Percentiles rank a stretch among this genome's conserved stretches.
Evolutionary conservation across 1,140 invertebrate genomes (phyloP).

Genomic region (Heliconius congener): DNA sequence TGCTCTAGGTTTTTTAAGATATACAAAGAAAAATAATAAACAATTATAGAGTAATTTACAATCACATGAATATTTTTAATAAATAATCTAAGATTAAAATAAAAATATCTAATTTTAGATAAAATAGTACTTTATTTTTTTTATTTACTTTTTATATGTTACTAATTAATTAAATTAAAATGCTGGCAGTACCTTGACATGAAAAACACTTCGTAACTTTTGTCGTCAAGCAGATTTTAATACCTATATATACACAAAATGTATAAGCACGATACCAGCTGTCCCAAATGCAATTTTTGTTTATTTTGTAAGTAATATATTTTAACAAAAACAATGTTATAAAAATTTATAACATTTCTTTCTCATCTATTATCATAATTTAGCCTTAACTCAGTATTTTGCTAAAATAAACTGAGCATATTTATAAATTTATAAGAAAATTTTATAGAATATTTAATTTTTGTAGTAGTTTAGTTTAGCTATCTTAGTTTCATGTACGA

Average conservation of each 20-base stretch:
- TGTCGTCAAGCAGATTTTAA: slow-evolving; percentile 35
- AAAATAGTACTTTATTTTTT: neutral
- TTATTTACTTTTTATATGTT: neutral
- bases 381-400: neutral
- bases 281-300: neutral
- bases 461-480: too few relatives aligned
- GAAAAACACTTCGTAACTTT: slow-evolving; percentile 31
- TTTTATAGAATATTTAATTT: neutral
- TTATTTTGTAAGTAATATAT: neutral
- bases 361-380: neutral
- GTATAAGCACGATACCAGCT: slow-evolving; percentile 24
- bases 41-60: slow-evolving; percentile 5
- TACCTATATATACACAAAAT: slow-evolving; percentile 25
- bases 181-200: slow-evolving; percentile 12
- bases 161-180: neutral
- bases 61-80: neutral
- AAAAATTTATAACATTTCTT: neutral
- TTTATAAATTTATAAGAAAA: neutral
- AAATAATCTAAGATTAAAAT: neutral
- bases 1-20: slow-evolving; percentile 51
- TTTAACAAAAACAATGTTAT: neutral
- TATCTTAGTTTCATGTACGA: too few relatives aligned
- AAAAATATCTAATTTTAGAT: neutral
- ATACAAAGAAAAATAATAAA: neutral
- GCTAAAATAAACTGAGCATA: neutral